These are phyloP conservation scores for Brotula barbata DNA, from an alignment of 2,797 vertebrate genomes.

Conservation along the genomic window DNA sequence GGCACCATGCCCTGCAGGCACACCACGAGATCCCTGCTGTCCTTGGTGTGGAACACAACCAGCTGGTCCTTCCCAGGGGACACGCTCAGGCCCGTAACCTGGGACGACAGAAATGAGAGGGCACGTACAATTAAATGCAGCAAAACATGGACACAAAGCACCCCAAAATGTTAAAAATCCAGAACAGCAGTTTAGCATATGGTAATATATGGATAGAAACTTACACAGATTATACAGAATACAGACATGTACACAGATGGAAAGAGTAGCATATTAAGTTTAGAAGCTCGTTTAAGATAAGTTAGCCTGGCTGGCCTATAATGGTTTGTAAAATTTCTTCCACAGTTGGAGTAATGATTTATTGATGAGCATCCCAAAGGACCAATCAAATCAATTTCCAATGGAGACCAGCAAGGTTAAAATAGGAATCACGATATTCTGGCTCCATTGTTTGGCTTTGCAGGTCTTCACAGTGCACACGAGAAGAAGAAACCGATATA, in stretches of 20 bases:
- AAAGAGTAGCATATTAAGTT: no score
- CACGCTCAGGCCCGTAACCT: constrained; percentile 94
- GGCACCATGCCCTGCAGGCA: constrained; percentile 90
- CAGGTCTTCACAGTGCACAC: constrained; percentile 2
- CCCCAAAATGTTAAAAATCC: background rate
- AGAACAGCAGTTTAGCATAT: no score
- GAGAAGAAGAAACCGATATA: constrained; percentile 33
- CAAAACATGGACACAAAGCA: constrained; percentile 10
- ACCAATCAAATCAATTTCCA: constrained; percentile 26
- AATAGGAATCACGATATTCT: constrained; percentile 20
- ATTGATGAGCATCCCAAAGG: constrained; percentile 47
- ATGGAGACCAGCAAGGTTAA: background rate
- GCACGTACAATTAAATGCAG: constrained; percentile 23
- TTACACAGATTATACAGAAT: no score
- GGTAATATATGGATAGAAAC: no score
- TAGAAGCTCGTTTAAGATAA: background rate
- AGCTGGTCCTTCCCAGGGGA: constrained; percentile 97
- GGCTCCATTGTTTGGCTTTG: constrained; percentile 24
- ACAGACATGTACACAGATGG: no score
- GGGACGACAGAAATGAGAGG: constrained; percentile 40
- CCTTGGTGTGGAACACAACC: constrained; percentile 96
- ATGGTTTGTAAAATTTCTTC: constrained; percentile 15
- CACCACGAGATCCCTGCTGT: constrained; percentile 93
- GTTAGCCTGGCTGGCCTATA: constrained; percentile 2
- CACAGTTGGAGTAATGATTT: constrained; percentile 32